Base-by-base conservation (phyloP, 2,888 invertebrate genomes). In the Selenia dentaria region DNA sequence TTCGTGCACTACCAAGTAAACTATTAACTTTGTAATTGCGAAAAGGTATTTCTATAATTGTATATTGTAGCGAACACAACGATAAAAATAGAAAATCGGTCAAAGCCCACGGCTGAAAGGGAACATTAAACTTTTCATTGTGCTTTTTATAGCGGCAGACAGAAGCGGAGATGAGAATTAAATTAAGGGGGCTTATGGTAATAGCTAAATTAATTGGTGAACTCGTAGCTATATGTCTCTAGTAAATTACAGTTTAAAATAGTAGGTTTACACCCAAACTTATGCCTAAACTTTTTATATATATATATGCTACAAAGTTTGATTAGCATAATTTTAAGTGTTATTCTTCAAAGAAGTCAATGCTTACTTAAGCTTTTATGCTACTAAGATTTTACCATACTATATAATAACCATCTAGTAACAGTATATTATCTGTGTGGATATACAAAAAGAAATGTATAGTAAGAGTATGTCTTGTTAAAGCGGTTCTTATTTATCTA, bases 11-110 rank as follows among this genome's bases (percentile, higher is more conserved):
- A 3, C 6, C 25, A 25, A 32, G 16, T n/a, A 5, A 12, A 11
- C 10, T 9, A 33, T 22, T 42, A 51, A 35, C 57, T n/a, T 3
- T 13, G 6, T 8, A 10, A 37, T 14, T 22, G 2, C 4, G 32
- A 44, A 22, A 37, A 22, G 6, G 44, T 27, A 42, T 32, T 38
- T 35, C 51, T 51, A 22, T 31, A 43, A 27, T 36, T 47, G 37
- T 55, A 50, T 56, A 62, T 60, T 47, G 59, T 60, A 40, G 22
- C 22, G 5, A 25, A 49, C 39, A 62, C 57, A 57, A 51, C 42
- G 54, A 61, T 70, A 54, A 59, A 72, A 72, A 70, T 72, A 72
- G 70, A 68, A 68, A 67, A 58, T 72, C 63, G 72, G 70, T 68
- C 70, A 70, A 68, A 71, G 68, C 69, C 71, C 70, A 71, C 64